Evolutionary conservation across 2,888 invertebrate species (phyloP).

Genomic region (Cheilosia impressa): DNA sequence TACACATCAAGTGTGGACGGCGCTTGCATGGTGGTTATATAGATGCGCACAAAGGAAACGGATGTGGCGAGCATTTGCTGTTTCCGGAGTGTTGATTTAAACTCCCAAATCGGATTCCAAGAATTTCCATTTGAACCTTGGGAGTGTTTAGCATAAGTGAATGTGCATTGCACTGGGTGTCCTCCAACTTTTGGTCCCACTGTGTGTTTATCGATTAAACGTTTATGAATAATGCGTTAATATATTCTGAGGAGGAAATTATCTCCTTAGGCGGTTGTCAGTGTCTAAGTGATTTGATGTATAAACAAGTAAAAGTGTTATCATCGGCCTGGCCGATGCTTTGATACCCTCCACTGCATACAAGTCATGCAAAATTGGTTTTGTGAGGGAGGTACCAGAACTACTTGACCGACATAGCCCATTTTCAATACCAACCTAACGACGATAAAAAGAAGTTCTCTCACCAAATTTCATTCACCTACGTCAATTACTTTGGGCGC

Average conservation of each 20-base stretch:
- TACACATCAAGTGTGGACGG: slow-evolving; percentile 36
- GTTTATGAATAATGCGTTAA: slow-evolving; percentile 55
- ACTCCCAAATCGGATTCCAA: slow-evolving; percentile 73
- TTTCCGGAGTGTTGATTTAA: slow-evolving; percentile 74
- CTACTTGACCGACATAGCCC: too few relatives aligned
- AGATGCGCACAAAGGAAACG: slow-evolving; percentile 50
- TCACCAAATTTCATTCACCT: too few relatives aligned
- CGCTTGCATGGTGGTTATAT: not conserved
- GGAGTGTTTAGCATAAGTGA: slow-evolving; percentile 65
- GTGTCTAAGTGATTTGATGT: too few relatives aligned
- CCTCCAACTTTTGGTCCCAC: slow-evolving; percentile 6
- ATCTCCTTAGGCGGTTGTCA: slow-evolving; percentile 32
- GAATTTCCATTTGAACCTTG: slow-evolving; percentile 69
- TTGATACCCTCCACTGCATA: too few relatives aligned
- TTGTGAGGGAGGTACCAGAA: too few relatives aligned
- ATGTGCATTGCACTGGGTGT: slow-evolving; percentile 39
- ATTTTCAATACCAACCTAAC: too few relatives aligned
- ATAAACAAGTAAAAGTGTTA: too few relatives aligned
- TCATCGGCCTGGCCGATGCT: too few relatives aligned
- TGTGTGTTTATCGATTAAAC: slow-evolving; percentile 59
- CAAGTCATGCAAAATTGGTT: too few relatives aligned
- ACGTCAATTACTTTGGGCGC: too few relatives aligned
- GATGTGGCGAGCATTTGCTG: slow-evolving; percentile 71
- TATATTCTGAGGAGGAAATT: slow-evolving; percentile 57
- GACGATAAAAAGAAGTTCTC: too few relatives aligned